Evolutionary conservation across 2,113 vertebrate species (phyloP).

Genomic region (Catharus minimus): DNA sequence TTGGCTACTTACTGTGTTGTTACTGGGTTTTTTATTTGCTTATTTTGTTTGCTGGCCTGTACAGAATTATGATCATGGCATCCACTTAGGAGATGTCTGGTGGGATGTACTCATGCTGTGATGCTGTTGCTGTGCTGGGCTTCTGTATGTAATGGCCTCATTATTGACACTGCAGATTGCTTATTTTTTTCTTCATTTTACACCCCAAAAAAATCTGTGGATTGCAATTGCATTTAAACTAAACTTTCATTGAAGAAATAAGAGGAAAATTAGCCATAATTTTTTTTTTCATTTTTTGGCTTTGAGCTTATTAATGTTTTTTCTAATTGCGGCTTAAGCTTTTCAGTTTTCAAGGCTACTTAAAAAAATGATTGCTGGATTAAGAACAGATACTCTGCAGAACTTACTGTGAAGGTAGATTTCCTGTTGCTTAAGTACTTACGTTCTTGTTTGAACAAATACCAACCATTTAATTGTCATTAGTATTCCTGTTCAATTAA

Average conservation of each 20-base stretch:
- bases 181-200: neutral
- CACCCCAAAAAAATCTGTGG: neutral
- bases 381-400: neutral
- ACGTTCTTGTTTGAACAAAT: neutral
- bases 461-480: neutral
- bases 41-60: constrained; percentile 50
- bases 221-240: neutral
- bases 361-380: neutral
- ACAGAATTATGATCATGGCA: neutral
- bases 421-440: constrained; percentile 12
- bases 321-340: neutral
- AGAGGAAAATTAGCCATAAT: neutral
- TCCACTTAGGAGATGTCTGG: neutral
- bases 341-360: neutral
- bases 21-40: neutral
- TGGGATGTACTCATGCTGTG: neutral
- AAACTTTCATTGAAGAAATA: neutral
- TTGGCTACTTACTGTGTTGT: constrained; percentile 24
- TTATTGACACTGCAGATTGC: neutral
- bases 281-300: neutral
- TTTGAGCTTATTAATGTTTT: neutral
- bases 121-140: constrained; percentile 24
- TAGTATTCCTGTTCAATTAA: neutral
- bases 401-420: neutral
- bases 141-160: neutral